These are phyloP conservation scores for Noctuana brunneofusca DNA, from an alignment of 2,888 invertebrate species.

Conservation along the genomic window DNA sequence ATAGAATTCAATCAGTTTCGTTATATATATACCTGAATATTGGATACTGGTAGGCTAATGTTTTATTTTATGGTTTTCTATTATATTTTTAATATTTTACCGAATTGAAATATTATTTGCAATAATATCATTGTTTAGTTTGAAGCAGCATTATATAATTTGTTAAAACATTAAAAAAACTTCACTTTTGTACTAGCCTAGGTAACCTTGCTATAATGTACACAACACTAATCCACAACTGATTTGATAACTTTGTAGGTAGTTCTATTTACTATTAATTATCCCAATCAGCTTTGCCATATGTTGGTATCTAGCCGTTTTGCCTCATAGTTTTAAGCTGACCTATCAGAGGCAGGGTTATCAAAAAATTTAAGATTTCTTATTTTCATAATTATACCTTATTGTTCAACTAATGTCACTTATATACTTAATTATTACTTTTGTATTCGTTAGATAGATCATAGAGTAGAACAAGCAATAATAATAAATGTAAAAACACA, in stretches of 20 bases:
- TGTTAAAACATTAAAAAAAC: too few species aligned
- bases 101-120: too few species aligned
- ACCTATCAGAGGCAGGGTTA: not conserved
- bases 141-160: too few species aligned
- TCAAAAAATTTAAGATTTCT: not conserved
- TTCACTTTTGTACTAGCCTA: too few species aligned
- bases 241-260: not conserved
- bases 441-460: constrained; percentile 19
- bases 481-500: constrained; percentile 9
- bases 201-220: not conserved
- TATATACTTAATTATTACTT: not conserved
- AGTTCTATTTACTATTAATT: not conserved
- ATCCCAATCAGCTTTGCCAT: not conserved
- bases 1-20: not conserved
- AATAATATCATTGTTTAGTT: too few species aligned
- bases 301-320: not conserved
- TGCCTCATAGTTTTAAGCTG: not conserved
- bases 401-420: not conserved
- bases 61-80: too few species aligned
- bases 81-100: too few species aligned
- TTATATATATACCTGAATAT: too few species aligned
- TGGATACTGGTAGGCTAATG: too few species aligned
- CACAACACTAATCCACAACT: not conserved
- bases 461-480: constrained; percentile 19
- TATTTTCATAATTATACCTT: not conserved